Conservation (phyloP, 2,888 invertebrate species). For the Hermaeophaga mercurialis region DNA sequence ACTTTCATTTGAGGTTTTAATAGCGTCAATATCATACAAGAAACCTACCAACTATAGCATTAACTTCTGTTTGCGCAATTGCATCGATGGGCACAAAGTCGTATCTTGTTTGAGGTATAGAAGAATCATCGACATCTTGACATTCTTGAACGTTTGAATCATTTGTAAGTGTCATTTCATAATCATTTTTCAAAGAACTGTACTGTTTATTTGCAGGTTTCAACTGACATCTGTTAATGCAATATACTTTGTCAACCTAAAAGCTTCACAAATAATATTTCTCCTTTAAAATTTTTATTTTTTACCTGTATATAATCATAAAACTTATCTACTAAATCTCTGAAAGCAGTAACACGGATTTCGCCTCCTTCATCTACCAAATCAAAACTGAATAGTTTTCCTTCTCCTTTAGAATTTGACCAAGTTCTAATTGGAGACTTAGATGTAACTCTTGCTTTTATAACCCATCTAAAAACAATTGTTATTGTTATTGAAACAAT, state of each 20-base stretch:
- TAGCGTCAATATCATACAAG: too few species aligned
- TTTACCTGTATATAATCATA: slow-evolving; percentile 84
- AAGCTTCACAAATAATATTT: slow-evolving; percentile 23
- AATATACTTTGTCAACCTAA: slow-evolving; percentile 79
- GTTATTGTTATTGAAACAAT: not conserved
- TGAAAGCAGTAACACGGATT: slow-evolving; percentile 90
- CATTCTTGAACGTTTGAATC: slow-evolving; percentile 62
- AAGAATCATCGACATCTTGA: slow-evolving; percentile 58
- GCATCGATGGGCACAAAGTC: slow-evolving; percentile 78
- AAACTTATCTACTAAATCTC: slow-evolving; percentile 84
- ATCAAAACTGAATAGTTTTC: slow-evolving; percentile 91
- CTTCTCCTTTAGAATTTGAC: slow-evolving; percentile 92
- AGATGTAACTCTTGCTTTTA: slow-evolving; percentile 84
- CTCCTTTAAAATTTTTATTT: slow-evolving; percentile 2
- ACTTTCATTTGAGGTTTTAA: too few species aligned
- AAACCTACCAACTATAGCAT: slow-evolving; percentile 72
- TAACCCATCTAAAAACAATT: slow-evolving; percentile 74
- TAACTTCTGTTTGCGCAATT: slow-evolving; percentile 69
- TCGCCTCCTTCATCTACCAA: slow-evolving; percentile 94
- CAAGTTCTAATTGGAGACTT: slow-evolving; percentile 84
- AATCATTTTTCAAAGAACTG: slow-evolving; percentile 85
- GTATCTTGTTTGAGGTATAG: slow-evolving; percentile 77
- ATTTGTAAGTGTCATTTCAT: slow-evolving; percentile 87
- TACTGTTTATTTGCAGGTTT: slow-evolving; percentile 95
- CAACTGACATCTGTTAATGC: slow-evolving; percentile 80